These are phyloP conservation scores for Thecocarcelia acutangulata DNA, from an alignment of 2,888 invertebrate species.

Conservation along the genomic window DNA sequence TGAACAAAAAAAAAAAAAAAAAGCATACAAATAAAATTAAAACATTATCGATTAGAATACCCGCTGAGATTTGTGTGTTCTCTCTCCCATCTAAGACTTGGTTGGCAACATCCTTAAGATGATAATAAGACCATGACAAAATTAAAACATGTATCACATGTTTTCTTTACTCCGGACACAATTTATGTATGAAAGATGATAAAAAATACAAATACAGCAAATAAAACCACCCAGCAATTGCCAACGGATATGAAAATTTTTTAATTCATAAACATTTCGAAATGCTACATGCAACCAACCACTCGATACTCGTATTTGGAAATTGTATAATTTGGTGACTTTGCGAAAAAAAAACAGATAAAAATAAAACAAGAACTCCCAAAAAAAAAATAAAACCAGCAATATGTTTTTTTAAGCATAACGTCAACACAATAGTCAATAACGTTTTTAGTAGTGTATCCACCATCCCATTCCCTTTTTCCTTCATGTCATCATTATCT, in stretches of 20 bases:
- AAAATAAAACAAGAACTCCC: slow-evolving; percentile 43
- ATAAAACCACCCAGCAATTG: slow-evolving; percentile 62
- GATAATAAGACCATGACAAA: slow-evolving; percentile 47
- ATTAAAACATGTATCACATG: slow-evolving; percentile 66
- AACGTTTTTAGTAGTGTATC: slow-evolving; percentile 39
- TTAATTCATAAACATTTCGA: slow-evolving; percentile 49
- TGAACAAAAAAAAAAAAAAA: neutral
- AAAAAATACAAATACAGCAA: slow-evolving; percentile 36
- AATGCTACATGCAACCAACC: neutral
- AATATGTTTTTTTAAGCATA: slow-evolving; percentile 56
- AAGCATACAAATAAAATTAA: slow-evolving; percentile 49
- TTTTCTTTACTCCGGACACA: slow-evolving; percentile 50
- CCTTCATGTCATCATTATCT: slow-evolving; percentile 43
- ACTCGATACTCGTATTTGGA: slow-evolving; percentile 11
- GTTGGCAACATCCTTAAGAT: slow-evolving; percentile 30
- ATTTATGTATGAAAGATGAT: slow-evolving; percentile 55
- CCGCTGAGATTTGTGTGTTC: slow-evolving; percentile 56
- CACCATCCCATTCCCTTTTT: slow-evolving; percentile 15
- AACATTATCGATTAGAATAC: slow-evolving; percentile 65
- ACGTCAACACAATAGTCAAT: slow-evolving; percentile 42
- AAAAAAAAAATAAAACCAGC: slow-evolving; percentile 47
- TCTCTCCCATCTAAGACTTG: slow-evolving; percentile 20
- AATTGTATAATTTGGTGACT: slow-evolving; percentile 58
- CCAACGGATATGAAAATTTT: slow-evolving; percentile 46
- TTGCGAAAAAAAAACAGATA: slow-evolving; percentile 54